Evolutionary conservation across 1,140 invertebrate species (phyloP).

Genomic region (Muscidifurax raptorellus): DNA sequence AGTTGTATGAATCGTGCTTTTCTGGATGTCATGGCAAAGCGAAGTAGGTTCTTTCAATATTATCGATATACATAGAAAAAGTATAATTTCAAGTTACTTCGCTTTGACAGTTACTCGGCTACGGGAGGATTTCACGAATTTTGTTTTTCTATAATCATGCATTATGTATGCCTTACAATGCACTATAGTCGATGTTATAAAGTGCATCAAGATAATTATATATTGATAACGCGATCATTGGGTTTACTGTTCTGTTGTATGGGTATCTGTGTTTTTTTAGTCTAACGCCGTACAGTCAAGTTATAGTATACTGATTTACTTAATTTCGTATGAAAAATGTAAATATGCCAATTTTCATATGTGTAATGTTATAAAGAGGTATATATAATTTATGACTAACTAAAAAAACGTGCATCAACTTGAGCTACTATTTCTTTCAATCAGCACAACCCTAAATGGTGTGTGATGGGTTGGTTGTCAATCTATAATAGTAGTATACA

Average conservation of each 20-base stretch:
- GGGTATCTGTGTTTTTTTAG: neutral
- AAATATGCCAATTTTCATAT: neutral
- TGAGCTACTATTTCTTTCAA: neutral
- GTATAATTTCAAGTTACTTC: neutral
- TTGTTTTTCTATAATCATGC: slow-evolving; percentile 34
- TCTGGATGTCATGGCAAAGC: neutral
- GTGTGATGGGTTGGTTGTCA: neutral
- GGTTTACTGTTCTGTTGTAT: neutral
- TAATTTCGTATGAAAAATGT: neutral
- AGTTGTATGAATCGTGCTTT: slow-evolving; percentile 6
- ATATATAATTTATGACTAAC: neutral
- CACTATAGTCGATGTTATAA: slow-evolving; percentile 11
- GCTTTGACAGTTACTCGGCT: neutral
- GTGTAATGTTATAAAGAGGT: neutral
- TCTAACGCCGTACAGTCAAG: neutral
- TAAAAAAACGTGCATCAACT: slow-evolving; percentile 15
- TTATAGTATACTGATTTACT: neutral
- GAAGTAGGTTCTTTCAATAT: neutral
- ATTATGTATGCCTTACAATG: slow-evolving; percentile 16
- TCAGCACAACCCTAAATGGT: neutral
- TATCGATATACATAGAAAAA: neutral
- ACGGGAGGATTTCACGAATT: neutral
- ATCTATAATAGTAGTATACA: slow-evolving; percentile 3
- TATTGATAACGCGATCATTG: neutral
- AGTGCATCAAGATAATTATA: neutral